Evolutionary conservation across 92 coral and sea anemone species (phyloP).

Genomic region (Desmophyllum pertusum): DNA sequence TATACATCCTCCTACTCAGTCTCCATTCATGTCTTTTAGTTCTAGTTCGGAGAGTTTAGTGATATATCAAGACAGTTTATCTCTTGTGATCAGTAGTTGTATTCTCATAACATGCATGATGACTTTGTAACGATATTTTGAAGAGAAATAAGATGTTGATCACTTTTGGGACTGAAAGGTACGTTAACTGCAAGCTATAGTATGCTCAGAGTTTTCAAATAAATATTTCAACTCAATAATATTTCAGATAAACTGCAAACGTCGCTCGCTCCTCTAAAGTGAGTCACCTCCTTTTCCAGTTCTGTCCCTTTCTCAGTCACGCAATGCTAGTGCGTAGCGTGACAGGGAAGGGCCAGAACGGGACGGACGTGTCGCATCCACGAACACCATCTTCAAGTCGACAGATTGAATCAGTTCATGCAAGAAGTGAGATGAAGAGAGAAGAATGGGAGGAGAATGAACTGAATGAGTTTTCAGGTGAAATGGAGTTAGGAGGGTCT

Average conservation of each 20-base stretch:
- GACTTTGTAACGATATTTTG: not conserved
- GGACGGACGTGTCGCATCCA: no score
- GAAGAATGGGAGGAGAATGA: no score
- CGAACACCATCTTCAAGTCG: not conserved
- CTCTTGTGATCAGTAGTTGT: not conserved
- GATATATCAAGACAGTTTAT: not conserved
- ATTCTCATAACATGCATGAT: not conserved
- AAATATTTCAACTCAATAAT: no score
- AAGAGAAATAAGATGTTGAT: not conserved
- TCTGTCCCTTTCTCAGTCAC: not conserved
- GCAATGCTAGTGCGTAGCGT: not conserved
- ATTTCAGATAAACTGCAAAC: no score
- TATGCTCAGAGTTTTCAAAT: no score
- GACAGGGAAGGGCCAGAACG: not conserved
- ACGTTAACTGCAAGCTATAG: not conserved
- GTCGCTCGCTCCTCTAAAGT: no score
- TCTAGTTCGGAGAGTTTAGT: not conserved
- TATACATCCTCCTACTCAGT: not conserved
- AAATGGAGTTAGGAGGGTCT: no score
- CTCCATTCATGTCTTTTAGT: not conserved
- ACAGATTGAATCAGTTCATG: not conserved
- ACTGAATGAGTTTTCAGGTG: no score
- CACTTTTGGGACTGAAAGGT: not conserved
- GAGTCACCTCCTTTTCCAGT: not conserved
- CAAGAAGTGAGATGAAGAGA: not conserved